Conservation (phyloP, 1,140 invertebrate genomes). For the Heliothis virescens region DNA sequence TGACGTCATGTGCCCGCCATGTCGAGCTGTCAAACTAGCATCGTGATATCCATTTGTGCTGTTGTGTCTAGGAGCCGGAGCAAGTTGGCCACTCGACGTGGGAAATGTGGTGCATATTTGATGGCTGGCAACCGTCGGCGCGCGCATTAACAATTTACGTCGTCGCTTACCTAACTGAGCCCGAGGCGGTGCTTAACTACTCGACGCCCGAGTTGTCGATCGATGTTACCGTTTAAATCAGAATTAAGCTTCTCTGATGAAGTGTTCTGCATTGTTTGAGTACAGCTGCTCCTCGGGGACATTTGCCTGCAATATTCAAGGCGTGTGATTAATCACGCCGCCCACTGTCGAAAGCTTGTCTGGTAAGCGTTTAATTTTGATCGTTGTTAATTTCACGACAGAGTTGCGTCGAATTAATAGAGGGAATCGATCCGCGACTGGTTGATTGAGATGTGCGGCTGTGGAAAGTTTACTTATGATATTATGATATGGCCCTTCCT, state of each 20-base stretch:
- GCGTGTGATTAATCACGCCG: slow-evolving; percentile 55
- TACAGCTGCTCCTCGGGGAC: slow-evolving; percentile 57
- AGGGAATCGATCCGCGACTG: slow-evolving; percentile 48
- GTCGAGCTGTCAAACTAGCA: slow-evolving; percentile 54
- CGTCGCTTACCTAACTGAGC: slow-evolving; percentile 69
- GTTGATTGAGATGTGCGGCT: slow-evolving; percentile 25
- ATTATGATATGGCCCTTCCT: slow-evolving; percentile 22
- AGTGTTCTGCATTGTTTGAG: slow-evolving; percentile 56
- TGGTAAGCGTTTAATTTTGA: slow-evolving; percentile 47
- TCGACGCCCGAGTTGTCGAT: slow-evolving; percentile 53
- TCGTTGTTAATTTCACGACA: slow-evolving; percentile 43
- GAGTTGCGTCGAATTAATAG: slow-evolving; percentile 26
- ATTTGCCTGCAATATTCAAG: slow-evolving; percentile 52
- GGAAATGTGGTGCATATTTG: slow-evolving; percentile 77
- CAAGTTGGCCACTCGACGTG: slow-evolving; percentile 55
- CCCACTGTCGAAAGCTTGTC: slow-evolving; percentile 36
- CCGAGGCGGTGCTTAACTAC: slow-evolving; percentile 58
- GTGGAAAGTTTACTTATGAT: slow-evolving; percentile 18
- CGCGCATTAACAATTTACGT: slow-evolving; percentile 72
- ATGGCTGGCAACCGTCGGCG: slow-evolving; percentile 59
- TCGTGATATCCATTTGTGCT: slow-evolving; percentile 52
- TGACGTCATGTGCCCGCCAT: slow-evolving; percentile 46
- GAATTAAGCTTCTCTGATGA: slow-evolving; percentile 58
- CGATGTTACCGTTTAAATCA: slow-evolving; percentile 58
- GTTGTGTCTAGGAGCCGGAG: slow-evolving; percentile 54